Evolutionary conservation across 2,113 vertebrate genomes (phyloP).

Genomic region (Drymodes brunneopygia): DNA sequence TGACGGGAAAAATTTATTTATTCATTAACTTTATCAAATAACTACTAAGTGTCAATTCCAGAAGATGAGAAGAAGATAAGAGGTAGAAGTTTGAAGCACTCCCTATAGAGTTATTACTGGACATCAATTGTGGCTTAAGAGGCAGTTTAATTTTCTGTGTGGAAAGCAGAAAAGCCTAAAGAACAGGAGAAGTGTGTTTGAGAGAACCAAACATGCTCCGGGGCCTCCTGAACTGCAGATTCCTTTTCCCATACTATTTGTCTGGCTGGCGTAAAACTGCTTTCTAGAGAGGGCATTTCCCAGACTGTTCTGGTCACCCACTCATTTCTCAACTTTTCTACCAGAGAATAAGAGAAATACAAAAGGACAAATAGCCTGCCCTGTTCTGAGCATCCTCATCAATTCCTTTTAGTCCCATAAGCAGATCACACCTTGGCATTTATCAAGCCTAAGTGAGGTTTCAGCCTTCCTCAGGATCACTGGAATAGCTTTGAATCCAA

Average conservation of each 20-base stretch:
- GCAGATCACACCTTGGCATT: background rate
- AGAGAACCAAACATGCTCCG: background rate
- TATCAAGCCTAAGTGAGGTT: background rate
- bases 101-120: background rate
- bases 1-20: background rate
- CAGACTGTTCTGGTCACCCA: background rate
- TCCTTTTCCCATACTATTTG: background rate
- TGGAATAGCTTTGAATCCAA: background rate
- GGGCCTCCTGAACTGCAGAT: background rate
- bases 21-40: background rate
- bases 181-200: background rate
- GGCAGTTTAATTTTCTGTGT: background rate
- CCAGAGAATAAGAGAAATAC: background rate
- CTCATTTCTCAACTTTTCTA: background rate
- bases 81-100: background rate
- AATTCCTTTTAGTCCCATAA: background rate
- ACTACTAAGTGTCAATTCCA: background rate
- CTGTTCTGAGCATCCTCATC: background rate
- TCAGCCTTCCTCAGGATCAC: background rate
- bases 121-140: background rate
- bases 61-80: background rate
- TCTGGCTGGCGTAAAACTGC: background rate
- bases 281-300: background rate
- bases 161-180: background rate
- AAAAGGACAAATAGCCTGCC: background rate